Conservation (phyloP, 35 echinoderm and acorn worm genomes). For the Ptychodera flava region DNA sequence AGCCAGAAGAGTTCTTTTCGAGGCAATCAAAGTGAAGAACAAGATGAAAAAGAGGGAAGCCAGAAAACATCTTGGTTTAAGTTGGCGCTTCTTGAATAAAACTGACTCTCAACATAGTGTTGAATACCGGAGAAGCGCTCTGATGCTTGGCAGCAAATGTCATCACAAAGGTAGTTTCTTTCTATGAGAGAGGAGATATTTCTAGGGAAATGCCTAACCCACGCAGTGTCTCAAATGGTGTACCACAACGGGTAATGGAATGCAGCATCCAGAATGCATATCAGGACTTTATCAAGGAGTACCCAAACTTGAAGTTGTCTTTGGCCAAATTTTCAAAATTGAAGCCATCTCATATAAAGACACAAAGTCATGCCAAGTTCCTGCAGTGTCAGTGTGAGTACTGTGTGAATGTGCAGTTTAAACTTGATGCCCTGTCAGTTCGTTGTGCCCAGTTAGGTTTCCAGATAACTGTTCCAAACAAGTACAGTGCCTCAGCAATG, state of each 20-base stretch:
- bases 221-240: slow-evolving; percentile 3
- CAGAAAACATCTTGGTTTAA: not conserved
- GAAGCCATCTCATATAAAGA: slow-evolving; percentile 22
- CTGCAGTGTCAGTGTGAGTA: slow-evolving; percentile 48
- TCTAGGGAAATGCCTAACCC: slow-evolving; percentile 22
- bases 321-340: slow-evolving; percentile 39
- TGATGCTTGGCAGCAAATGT: not conserved
- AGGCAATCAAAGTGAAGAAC: not conserved
- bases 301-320: slow-evolving; percentile 21
- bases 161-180: not conserved
- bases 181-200: slow-evolving; percentile 34
- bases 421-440: slow-evolving; percentile 13
- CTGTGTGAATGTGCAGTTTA: no score
- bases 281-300: slow-evolving; percentile 25
- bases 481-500: no score
- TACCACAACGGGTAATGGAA: slow-evolving; percentile 42
- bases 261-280: slow-evolving; percentile 21
- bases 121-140: not conserved
- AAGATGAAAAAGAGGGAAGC: not conserved
- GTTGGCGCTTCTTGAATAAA: slow-evolving; percentile 4
- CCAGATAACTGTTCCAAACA: no score
- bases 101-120: not conserved
- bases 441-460: no score
- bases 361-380: slow-evolving; percentile 18
- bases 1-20: not conserved